These are phyloP conservation scores for Acanthopleura granulata DNA, from an alignment of 2,888 invertebrate genomes.

Conservation along the genomic window DNA sequence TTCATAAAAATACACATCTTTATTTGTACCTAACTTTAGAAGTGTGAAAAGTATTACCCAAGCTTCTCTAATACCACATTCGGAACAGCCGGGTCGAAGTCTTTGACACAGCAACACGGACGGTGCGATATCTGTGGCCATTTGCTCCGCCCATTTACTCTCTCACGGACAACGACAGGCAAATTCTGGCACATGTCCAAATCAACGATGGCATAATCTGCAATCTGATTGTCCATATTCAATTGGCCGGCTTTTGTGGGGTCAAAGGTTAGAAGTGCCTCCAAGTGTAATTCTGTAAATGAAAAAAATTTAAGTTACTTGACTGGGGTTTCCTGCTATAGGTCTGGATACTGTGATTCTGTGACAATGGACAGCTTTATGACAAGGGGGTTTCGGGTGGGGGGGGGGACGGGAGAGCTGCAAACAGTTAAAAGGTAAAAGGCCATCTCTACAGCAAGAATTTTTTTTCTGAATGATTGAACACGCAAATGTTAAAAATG, in stretches of 20 bases:
- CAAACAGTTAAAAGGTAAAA: no score
- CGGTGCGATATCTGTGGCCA: constrained; percentile 7
- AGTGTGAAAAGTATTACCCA: constrained; percentile 33
- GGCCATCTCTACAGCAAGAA: no score
- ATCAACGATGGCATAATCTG: background rate
- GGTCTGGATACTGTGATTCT: no score
- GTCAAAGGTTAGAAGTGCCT: constrained; percentile 44
- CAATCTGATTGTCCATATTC: no score
- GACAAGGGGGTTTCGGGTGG: no score
- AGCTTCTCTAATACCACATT: constrained; percentile 37
- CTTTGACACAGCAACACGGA: constrained; percentile 31
- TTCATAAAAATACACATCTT: no score
- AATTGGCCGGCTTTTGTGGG: background rate
- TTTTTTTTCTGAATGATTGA: no score
- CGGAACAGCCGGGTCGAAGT: constrained; percentile 45
- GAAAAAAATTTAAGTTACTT: background rate
- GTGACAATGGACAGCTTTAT: no score
- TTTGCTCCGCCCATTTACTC: background rate
- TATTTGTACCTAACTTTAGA: no score
- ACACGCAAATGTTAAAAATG: no score
- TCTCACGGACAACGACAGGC: constrained; percentile 8
- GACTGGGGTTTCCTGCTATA: no score
- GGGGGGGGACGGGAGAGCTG: no score
- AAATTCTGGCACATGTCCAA: background rate
- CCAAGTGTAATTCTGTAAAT: constrained; percentile 37